Evolutionary conservation across 2,888 invertebrate genomes (phyloP).

Genomic region (Eurytoma adleriae): DNA sequence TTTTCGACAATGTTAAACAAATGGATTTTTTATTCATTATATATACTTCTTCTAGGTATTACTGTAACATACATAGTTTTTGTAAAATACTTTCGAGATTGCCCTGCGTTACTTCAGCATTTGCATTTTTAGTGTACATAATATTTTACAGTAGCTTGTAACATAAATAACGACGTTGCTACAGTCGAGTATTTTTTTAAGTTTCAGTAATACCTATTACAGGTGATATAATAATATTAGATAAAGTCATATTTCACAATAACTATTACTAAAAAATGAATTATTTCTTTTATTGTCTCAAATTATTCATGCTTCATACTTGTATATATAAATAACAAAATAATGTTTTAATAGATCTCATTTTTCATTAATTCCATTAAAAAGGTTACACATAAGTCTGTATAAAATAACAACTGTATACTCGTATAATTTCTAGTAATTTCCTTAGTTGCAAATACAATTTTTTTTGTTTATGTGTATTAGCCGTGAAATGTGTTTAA

Average conservation of each 20-base stretch:
- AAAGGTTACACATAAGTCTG: slow-evolving; percentile 17
- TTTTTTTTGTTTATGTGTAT: background rate
- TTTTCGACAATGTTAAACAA: slow-evolving; percentile 49
- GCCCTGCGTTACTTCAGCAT: slow-evolving; percentile 1
- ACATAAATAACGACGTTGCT: slow-evolving; percentile 25
- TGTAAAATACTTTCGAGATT: slow-evolving; percentile 22
- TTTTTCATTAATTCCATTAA: slow-evolving; percentile 26
- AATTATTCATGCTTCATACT: slow-evolving; percentile 42
- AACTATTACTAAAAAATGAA: slow-evolving; percentile 37
- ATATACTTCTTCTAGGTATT: slow-evolving; percentile 20
- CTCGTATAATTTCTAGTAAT: background rate
- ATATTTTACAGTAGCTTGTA: slow-evolving; percentile 27
- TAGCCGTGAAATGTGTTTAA: slow-evolving; percentile 3
- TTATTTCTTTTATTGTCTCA: slow-evolving; percentile 33
- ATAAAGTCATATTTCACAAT: slow-evolving; percentile 28
- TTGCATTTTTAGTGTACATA: background rate
- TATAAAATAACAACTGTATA: slow-evolving; percentile 12
- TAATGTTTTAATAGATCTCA: slow-evolving; percentile 35
- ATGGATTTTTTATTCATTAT: slow-evolving; percentile 49
- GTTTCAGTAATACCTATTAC: slow-evolving; percentile 23
- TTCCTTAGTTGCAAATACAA: too few relatives aligned
- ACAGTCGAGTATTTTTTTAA: slow-evolving; percentile 7
- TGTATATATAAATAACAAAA: slow-evolving; percentile 46
- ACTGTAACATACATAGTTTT: slow-evolving; percentile 17
- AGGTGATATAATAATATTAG: slow-evolving; percentile 14